phyloP scores from a whole-genome alignment of 1,140 invertebrate genomes.

The Sinella curviseta region DNA sequence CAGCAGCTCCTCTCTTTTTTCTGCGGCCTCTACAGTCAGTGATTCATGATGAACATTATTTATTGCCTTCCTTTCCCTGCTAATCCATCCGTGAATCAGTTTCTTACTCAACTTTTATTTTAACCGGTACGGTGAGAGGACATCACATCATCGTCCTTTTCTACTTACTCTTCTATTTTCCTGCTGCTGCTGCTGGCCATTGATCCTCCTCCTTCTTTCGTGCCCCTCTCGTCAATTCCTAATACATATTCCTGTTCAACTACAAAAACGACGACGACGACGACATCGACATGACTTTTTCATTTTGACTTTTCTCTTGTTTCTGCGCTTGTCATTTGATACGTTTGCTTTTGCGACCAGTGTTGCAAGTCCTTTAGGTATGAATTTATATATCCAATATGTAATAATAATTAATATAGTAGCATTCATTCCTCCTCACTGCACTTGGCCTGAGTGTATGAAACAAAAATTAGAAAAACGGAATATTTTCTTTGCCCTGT shows the following conservation, averaged over 20 bases:
- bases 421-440: too few species aligned
- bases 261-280: background rate
- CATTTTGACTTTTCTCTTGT: too few species aligned
- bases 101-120: background rate
- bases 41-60: constrained; percentile 11
- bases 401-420: too few species aligned
- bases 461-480: background rate
- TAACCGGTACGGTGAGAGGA: background rate
- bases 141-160: background rate
- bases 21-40: background rate
- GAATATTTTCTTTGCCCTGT: background rate
- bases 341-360: background rate
- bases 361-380: too few species aligned
- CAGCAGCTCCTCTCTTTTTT: background rate
- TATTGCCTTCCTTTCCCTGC: background rate
- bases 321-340: background rate
- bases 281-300: too few species aligned
- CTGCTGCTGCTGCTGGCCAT: background rate
- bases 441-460: too few species aligned
- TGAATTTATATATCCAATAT: too few species aligned
- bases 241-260: background rate
- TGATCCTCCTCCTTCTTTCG: background rate
- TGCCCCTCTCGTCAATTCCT: background rate
- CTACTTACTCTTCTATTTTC: background rate
- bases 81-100: background rate